phyloP scores from a whole-genome alignment of 2,113 vertebrate genomes.

The Alectura lathami region DNA sequence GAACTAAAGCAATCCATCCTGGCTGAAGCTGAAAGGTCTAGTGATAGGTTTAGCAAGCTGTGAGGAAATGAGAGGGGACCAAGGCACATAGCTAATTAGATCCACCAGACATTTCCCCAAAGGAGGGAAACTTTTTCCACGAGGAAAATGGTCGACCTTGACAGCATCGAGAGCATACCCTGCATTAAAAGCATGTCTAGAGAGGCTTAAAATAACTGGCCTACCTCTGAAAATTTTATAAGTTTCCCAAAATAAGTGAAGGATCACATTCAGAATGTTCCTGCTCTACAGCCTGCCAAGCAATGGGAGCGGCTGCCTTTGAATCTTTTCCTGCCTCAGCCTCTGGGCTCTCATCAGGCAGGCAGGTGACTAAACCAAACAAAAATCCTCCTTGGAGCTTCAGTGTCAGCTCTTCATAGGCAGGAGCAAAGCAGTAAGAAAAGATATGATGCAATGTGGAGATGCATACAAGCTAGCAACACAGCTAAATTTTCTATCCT shows the following conservation, averaged over 20 bases:
- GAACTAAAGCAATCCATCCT: background rate
- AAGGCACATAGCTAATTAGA: conserved; percentile 45
- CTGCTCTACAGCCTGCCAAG: background rate
- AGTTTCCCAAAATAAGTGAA: conserved; percentile 46
- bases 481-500: background rate
- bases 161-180: conserved; percentile 44
- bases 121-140: background rate
- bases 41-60: background rate
- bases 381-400: background rate
- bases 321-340: background rate
- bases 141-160: conserved; percentile 2
- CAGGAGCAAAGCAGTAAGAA: background rate
- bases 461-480: background rate
- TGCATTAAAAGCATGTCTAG: conserved; percentile 31
- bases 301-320: background rate
- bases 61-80: conserved; percentile 18
- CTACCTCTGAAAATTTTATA: conserved; percentile 62
- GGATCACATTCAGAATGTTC: conserved; percentile 49
- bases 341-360: background rate
- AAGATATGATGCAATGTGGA: background rate
- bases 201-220: conserved; percentile 64
- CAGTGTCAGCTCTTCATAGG: background rate
- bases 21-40: conserved; percentile 14
- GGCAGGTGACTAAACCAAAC: background rate
- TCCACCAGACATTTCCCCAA: conserved; percentile 19